Percentiles rank a stretch among this genome's conserved stretches.
Evolutionary conservation across 2,888 invertebrate species (phyloP).

Genomic region (Villa cingulata): DNA sequence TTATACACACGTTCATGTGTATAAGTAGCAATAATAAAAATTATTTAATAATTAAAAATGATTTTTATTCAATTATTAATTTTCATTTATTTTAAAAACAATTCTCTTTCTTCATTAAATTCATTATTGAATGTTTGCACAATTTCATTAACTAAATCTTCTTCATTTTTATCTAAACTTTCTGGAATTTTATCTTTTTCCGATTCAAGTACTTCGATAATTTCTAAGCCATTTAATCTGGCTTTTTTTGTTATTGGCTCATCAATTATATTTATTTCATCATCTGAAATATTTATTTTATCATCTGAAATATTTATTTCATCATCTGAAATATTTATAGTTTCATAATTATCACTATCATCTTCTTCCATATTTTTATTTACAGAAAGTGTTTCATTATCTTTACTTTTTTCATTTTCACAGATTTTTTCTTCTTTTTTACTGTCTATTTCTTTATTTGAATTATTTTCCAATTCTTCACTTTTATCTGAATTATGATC

Average conservation of each 20-base stretch:
- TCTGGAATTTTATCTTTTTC: background rate
- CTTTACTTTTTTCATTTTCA: too few relatives aligned
- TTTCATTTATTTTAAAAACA: background rate
- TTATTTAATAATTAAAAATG: background rate
- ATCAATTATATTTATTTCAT: slow-evolving; percentile 1
- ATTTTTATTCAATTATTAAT: background rate
- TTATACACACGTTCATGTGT: too few relatives aligned
- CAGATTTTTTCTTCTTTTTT: too few relatives aligned
- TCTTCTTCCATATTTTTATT: too few relatives aligned
- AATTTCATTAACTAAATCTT: slow-evolving; percentile 3
- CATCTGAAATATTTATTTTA: slow-evolving; percentile 2
- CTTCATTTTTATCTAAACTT: background rate
- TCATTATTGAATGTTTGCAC: slow-evolving; percentile 6
- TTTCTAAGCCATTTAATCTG: background rate
- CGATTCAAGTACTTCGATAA: background rate
- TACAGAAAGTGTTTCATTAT: too few relatives aligned
- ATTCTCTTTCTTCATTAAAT: slow-evolving; percentile 6
- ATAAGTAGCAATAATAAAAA: too few relatives aligned
- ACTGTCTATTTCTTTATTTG: too few relatives aligned
- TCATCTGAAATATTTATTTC: slow-evolving; percentile 1
- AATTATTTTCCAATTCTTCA: too few relatives aligned
- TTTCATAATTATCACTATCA: background rate
- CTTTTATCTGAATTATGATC: too few relatives aligned
- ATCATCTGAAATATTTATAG: slow-evolving; percentile 2
- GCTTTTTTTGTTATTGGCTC: background rate